Conservation (phyloP, 2,797 vertebrate genomes). For the Silurus lanzhouensis region DNA sequence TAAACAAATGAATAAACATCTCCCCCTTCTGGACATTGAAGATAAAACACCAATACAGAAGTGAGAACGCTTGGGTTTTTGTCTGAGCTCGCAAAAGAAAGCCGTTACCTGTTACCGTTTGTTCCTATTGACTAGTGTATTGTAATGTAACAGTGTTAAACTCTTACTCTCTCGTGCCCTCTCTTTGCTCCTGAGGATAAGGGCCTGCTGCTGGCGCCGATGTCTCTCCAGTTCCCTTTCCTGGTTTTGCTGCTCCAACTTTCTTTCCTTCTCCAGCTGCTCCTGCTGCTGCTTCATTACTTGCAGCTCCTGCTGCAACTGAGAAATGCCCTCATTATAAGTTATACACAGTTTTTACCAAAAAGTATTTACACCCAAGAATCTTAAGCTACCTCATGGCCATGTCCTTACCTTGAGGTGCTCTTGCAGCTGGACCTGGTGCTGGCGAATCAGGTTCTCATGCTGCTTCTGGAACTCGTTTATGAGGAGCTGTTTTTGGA, state of each 20-base stretch:
- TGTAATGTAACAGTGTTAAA: slow-evolving; percentile 50
- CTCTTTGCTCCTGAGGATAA: slow-evolving; percentile 89
- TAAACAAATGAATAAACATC: slow-evolving; percentile 69
- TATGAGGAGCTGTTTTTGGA: slow-evolving; percentile 97
- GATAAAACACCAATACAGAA: slow-evolving; percentile 29
- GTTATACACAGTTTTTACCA: not conserved
- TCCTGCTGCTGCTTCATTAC: slow-evolving; percentile 98
- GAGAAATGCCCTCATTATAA: slow-evolving; percentile 55
- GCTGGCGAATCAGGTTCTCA: slow-evolving; percentile 95
- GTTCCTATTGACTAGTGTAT: slow-evolving; percentile 48
- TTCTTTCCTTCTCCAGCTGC: slow-evolving; percentile 93
- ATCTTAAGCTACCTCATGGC: not conserved
- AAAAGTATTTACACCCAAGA: not conserved
- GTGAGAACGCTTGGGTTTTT: not conserved
- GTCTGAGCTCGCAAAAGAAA: not conserved
- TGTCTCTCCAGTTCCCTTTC: slow-evolving; percentile 95
- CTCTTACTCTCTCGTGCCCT: slow-evolving; percentile 94
- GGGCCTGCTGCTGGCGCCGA: slow-evolving; percentile 88
- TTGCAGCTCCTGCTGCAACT: slow-evolving; percentile 99
- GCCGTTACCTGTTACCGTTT: not conserved
- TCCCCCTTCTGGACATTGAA: slow-evolving; percentile 74
- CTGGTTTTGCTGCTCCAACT: slow-evolving; percentile 93
- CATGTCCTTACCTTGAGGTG: slow-evolving; percentile 90
- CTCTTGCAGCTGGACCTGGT: slow-evolving; percentile 97
- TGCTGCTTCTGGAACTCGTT: slow-evolving; percentile 99